phyloP scores from a whole-genome alignment of 2,797 vertebrate genomes.

The Gymnopithys bicolor region DNA sequence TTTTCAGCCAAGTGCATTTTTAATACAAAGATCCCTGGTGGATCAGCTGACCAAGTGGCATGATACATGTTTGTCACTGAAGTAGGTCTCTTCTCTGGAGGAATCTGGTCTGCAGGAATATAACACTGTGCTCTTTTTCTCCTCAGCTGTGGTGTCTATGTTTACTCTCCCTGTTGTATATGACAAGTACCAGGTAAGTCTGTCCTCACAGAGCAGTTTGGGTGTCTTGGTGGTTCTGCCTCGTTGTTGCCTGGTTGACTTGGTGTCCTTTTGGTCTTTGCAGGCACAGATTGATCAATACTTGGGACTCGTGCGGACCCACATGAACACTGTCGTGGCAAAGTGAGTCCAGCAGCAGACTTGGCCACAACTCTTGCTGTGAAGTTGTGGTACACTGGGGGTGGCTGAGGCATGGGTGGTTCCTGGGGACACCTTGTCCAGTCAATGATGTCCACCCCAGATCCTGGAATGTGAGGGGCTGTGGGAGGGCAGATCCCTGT shows the following conservation, averaged over 20 bases:
- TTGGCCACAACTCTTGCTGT: background rate
- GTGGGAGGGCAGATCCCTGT: background rate
- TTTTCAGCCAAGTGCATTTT: background rate
- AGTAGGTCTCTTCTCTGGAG: slow-evolving; percentile 45
- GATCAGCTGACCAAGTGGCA: slow-evolving; percentile 25
- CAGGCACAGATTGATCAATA: slow-evolving; percentile 99
- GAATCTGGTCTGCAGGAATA: background rate
- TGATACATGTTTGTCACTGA: background rate
- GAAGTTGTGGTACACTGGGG: background rate
- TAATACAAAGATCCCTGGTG: slow-evolving; percentile 8
- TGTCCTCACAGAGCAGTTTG: background rate
- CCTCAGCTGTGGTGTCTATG: slow-evolving; percentile 94
- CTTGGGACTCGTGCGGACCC: slow-evolving; percentile 94
- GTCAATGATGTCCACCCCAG: background rate
- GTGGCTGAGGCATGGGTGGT: background rate
- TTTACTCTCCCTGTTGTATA: slow-evolving; percentile 98
- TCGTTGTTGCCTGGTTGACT: background rate
- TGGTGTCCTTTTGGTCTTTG: slow-evolving; percentile 28
- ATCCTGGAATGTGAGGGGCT: background rate
- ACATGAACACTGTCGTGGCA: slow-evolving; percentile 95
- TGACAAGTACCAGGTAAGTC: slow-evolving; percentile 96
- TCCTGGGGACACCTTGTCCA: background rate
- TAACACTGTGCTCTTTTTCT: slow-evolving; percentile 63
- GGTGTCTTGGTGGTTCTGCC: background rate
- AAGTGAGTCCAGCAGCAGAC: slow-evolving; percentile 85